Base-by-base conservation (phyloP, 2,113 vertebrate genomes). In the Aldabrachelys gigantea region DNA sequence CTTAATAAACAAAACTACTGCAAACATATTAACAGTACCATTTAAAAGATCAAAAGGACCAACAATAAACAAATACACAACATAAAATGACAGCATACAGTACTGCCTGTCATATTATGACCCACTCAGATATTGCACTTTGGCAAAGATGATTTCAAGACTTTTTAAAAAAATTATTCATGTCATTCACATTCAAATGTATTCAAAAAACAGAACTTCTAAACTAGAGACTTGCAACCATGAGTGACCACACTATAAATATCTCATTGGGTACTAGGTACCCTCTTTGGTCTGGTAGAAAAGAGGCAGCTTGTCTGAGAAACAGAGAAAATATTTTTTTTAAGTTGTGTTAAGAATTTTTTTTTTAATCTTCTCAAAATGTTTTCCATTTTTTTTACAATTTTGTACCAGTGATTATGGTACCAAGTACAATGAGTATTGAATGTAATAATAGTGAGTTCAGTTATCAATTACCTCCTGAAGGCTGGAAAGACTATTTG, bases 11-110 rank as follows among this genome's bases (percentile, higher is more conserved):
- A 98, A 90, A 96, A 98, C 97, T 94, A 97, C 95, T 97, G 96
- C 92, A 98, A 98, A 97, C 95, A 97, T 93, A 96, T 98, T 97
- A 97, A 98, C 96, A 98, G 97, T 95, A 98, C 94, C 97, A 96
- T 96, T 95, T 75, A 92, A 97, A 97, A 97, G 94, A 95, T 95
- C 96, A 97, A 91, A 97, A 96, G 97, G 97, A 98, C 91, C 94
- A 97, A 80, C 97, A 91, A 96, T 95, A 92, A 97, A 97, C 95
- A 96, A 95, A 97, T 97, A 98, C 95, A 98, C 94, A 98, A 97
- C 92, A 97, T 57, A 94, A 98, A 85, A 98, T 91, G 91, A 98
- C 94, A 98, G 96, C 96, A 97, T 98, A 98, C 98, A 98, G 97
- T 96, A 95, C 96, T 97, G 80, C 96, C 91, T 97, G 97, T 89